Evolutionary conservation across 2,113 vertebrate genomes (phyloP), one percentile per base, ranked within the genome.

Genomic region (Anseranas semipalmata): DNA sequence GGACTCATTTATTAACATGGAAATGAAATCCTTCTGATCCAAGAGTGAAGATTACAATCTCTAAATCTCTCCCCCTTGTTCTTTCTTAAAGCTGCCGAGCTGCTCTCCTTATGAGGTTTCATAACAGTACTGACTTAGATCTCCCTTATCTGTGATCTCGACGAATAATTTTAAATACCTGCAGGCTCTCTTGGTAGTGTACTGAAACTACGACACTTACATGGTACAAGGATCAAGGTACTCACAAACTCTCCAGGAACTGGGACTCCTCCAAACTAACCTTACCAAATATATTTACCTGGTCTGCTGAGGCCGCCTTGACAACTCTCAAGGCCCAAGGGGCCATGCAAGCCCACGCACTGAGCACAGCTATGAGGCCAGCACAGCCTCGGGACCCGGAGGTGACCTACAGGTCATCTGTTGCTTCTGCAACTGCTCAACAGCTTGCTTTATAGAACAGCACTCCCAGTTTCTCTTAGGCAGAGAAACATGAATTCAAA

Each of bases 361-460:
- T 48, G 22, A 37, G 65, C 65, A n/a, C 6, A 1, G 66, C 15
- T 21, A 6, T 2, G 1, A 32, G 21, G 62, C 9, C 11, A 43
- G 41, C 32, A 7, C 10, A 6, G 1, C 48, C 10, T 0, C 0
- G 2, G 30, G 37, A 19, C 25, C 24, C 2, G 1, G 52, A n/a
- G 19, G 50, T 2, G 12, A 32, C 17, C 7, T 1, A 2, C 2
- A 0, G 39, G 39, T n/a, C 12, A 25, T 6, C 7, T 1, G 1
- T 1, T 25, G 66, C 32, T 35, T 14, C 2, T 21, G 48, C 28
- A 30, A 4, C 32, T 4, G 37, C 65, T 53, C 43, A 32, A 6
- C 0, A 4, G 37, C 35, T 35, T 19, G 28, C 2, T 32, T 46
- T 33, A 24, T 4, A 35, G 43, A n/a, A 30, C 50, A 39, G 79